These are phyloP conservation scores for Eucidaris tribuloides DNA, from an alignment of 35 echinoderm and acorn worm species.

Conservation along the genomic window DNA sequence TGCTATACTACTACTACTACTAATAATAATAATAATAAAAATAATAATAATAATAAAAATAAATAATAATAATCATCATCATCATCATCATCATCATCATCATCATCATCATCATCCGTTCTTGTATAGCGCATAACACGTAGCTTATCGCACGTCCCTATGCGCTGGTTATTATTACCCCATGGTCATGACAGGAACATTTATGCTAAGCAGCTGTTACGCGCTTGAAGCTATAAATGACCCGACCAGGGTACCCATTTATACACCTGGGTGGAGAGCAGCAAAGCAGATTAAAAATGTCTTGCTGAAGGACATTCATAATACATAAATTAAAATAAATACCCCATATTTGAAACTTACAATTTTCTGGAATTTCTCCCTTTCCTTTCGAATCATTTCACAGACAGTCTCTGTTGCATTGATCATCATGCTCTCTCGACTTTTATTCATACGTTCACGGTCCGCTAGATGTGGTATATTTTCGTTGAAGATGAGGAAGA, in stretches of 20 bases:
- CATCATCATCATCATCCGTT: too few relatives aligned
- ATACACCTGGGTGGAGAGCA: too few relatives aligned
- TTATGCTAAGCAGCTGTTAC: background rate
- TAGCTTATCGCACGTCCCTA: too few relatives aligned
- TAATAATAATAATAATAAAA: too few relatives aligned
- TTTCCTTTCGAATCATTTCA: constrained; percentile 4
- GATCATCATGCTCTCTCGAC: constrained; percentile 37
- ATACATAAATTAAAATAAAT: background rate
- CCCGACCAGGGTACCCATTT: background rate
- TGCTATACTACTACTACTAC: too few relatives aligned
- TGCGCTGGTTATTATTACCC: too few relatives aligned
- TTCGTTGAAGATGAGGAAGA: constrained; percentile 27
- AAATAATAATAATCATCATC: too few relatives aligned
- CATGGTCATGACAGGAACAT: background rate
- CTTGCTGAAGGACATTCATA: background rate
- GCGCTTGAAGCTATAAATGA: background rate
- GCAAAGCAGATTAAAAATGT: too few relatives aligned
- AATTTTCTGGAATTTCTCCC: background rate
- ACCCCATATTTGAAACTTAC: background rate
- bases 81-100: too few relatives aligned
- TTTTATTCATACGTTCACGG: constrained; percentile 31
- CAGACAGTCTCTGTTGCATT: constrained; percentile 26
- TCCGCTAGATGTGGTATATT: background rate
- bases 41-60: too few relatives aligned
- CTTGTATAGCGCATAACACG: too few relatives aligned